A percentile compares a stretch with the other conserved stretches of the same genome.
phyloP scores from a whole-genome alignment of 2,888 invertebrate genomes.

The Steinernema carpocapsae region DNA sequence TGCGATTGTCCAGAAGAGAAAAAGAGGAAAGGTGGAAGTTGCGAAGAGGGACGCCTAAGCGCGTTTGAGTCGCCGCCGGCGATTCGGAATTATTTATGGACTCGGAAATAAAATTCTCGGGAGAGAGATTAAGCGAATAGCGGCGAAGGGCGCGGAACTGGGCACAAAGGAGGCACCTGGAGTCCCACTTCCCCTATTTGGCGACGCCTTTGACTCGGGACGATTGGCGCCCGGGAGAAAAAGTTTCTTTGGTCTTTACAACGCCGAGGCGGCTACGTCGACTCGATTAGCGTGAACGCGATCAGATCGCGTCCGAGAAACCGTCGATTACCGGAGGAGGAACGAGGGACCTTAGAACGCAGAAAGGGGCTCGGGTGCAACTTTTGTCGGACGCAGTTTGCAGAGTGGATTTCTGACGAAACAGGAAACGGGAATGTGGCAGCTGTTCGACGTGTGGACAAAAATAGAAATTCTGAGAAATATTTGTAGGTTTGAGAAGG shows the following conservation, averaged over 20 bases:
- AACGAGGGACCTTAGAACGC: too few relatives aligned
- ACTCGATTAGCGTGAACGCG: slow-evolving; percentile 9
- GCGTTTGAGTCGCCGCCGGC: slow-evolving; percentile 5
- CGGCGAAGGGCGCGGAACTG: not conserved
- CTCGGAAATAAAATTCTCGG: slow-evolving; percentile 13
- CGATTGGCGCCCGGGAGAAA: not conserved
- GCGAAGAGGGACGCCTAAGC: not conserved
- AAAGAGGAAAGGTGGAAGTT: not conserved
- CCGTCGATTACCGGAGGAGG: not conserved
- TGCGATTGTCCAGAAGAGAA: not conserved
- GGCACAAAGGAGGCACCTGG: slow-evolving; percentile 9
- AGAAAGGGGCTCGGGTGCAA: too few relatives aligned
- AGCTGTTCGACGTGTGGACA: too few relatives aligned
- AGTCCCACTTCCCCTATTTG: not conserved
- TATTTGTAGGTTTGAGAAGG: too few relatives aligned
- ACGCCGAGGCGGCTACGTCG: slow-evolving; percentile 5
- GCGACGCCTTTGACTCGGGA: not conserved
- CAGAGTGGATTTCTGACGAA: too few relatives aligned
- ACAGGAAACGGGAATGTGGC: too few relatives aligned
- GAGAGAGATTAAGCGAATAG: slow-evolving; percentile 27
- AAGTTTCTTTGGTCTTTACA: slow-evolving; percentile 6
- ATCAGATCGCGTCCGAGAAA: too few relatives aligned
- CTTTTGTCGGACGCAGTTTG: too few relatives aligned
- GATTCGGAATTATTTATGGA: slow-evolving; percentile 15
- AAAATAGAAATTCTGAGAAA: too few relatives aligned